A percentile compares a stretch with the other conserved stretches of the same genome.
phyloP scores from a whole-genome alignment of 2,888 invertebrate species.

The Tetanocera ferruginea region DNA sequence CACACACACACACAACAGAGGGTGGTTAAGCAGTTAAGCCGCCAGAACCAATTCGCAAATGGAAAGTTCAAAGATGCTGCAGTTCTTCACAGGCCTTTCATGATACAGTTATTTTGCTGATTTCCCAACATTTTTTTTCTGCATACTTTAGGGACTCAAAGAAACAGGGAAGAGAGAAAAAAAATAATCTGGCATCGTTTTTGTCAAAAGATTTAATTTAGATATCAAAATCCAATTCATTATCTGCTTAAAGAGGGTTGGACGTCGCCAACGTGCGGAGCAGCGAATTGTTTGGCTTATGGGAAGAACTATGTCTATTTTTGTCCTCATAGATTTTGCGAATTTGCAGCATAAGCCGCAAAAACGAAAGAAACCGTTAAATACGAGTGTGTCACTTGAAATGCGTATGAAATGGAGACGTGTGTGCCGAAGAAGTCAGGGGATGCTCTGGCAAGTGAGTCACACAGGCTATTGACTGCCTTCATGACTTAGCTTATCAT shows the following conservation, averaged over 20 bases:
- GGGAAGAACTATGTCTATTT: neutral
- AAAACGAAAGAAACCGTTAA: slow-evolving; percentile 47
- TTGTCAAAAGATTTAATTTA: slow-evolving; percentile 55
- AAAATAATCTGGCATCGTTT: neutral
- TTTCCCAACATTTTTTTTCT: no score
- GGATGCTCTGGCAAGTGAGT: neutral
- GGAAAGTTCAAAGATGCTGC: neutral
- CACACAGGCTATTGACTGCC: neutral
- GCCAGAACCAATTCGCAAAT: neutral
- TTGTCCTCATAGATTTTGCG: slow-evolving; percentile 38
- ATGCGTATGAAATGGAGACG: slow-evolving; percentile 49
- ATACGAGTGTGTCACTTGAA: slow-evolving; percentile 48
- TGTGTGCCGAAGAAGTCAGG: neutral
- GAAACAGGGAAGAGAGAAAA: neutral
- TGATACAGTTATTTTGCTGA: neutral
- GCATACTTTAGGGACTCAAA: neutral
- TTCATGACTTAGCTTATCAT: neutral
- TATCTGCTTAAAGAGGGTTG: slow-evolving; percentile 44
- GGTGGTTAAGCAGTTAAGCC: neutral
- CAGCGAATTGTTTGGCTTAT: neutral
- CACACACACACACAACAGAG: no score
- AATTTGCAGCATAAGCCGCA: slow-evolving; percentile 53
- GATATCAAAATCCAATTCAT: slow-evolving; percentile 58
- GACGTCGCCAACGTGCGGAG: neutral
- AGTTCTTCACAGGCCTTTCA: neutral